Percentiles rank a stretch among this genome's conserved stretches.
These are phyloP conservation scores for Asbolus verrucosus DNA, from an alignment of 1,140 invertebrate species.

Conservation along the genomic window DNA sequence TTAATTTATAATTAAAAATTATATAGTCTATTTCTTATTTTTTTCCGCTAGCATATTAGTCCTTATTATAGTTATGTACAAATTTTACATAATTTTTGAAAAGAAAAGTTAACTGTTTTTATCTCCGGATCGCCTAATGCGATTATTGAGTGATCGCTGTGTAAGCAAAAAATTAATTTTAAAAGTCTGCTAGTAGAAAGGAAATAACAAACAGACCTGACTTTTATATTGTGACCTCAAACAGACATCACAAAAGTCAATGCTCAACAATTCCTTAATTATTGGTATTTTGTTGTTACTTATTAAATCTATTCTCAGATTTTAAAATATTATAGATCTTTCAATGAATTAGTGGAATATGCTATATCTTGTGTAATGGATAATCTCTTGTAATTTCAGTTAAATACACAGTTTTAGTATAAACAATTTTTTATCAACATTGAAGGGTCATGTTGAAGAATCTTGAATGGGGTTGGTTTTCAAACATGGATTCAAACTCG, in stretches of 20 bases:
- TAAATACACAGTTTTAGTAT: conserved; percentile 48
- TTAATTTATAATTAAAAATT: conserved; percentile 13
- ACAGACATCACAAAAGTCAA: conserved; percentile 18
- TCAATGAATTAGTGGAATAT: conserved; percentile 50
- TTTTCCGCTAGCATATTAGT: conserved; percentile 3
- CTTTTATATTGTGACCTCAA: conserved; percentile 22
- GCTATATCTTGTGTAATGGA: conserved; percentile 48
- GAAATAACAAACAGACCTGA: conserved; percentile 22
- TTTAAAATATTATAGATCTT: conserved; percentile 48
- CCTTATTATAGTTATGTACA: too few species aligned
- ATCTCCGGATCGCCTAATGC: too few species aligned
- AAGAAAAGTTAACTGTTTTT: too few species aligned
- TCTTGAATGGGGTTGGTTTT: too few species aligned
- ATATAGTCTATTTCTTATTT: conserved; percentile 20
- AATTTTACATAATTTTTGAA: too few species aligned
- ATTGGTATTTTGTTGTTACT: conserved; percentile 47
- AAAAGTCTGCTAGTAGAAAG: not conserved
- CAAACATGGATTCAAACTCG: too few species aligned
- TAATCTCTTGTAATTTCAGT: conserved; percentile 48
- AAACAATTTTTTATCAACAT: too few species aligned
- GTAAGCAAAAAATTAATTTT: conserved; percentile 22
- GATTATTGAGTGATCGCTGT: too few species aligned
- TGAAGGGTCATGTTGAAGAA: too few species aligned
- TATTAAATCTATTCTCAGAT: conserved; percentile 47
- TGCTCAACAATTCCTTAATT: conserved; percentile 50